Percentiles rank a stretch among this genome's conserved stretches.
phyloP scores from a whole-genome alignment of 1,140 invertebrate genomes.

The Wiebesia pumilae region DNA sequence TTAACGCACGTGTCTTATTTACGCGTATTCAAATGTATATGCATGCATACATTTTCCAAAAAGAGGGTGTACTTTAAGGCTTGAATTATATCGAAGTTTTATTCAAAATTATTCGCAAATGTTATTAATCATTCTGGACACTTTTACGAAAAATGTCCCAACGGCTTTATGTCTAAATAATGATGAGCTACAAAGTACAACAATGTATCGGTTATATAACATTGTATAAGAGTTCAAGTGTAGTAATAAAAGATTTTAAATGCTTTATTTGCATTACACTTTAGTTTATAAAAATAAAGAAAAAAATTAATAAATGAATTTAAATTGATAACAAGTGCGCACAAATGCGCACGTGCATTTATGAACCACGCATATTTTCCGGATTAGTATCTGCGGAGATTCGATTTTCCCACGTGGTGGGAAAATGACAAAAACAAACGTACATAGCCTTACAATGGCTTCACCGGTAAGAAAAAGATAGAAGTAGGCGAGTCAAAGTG shows the following conservation, averaged over 20 bases:
- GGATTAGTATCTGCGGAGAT: background rate
- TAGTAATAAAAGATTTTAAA: background rate
- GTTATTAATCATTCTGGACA: background rate
- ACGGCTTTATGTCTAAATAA: no score
- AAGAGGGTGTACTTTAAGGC: background rate
- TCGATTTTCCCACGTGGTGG: conserved; percentile 28
- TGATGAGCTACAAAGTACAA: background rate
- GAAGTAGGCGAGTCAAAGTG: background rate
- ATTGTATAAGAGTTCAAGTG: background rate
- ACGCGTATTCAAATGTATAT: background rate
- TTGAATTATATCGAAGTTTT: background rate
- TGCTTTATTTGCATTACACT: background rate
- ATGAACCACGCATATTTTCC: background rate
- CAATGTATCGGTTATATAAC: background rate
- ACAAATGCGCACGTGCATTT: background rate
- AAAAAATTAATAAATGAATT: background rate
- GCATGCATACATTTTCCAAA: background rate
- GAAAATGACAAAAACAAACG: no score
- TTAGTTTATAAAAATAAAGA: background rate
- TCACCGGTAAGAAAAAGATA: background rate
- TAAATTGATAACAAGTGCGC: background rate
- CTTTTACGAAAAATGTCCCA: no score
- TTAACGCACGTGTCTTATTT: background rate
- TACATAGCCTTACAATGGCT: background rate
- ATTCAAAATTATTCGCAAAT: background rate